Base-by-base conservation (phyloP, 2,888 invertebrate species). In the Chrysolina americana region DNA sequence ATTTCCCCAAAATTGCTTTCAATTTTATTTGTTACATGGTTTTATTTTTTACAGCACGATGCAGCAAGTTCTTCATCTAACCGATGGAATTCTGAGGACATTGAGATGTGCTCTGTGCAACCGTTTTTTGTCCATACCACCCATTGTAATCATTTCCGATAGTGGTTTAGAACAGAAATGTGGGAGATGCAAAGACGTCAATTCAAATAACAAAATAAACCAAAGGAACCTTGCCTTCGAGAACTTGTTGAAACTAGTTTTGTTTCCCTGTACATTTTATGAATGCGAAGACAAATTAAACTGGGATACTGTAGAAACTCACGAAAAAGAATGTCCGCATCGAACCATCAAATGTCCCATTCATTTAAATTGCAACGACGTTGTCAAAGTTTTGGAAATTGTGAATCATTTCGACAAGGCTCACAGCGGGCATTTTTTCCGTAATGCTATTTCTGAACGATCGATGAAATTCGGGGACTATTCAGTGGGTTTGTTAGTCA, bases 161-260 rank as follows among this genome's bases (percentile, higher is more conserved):
- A 73, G 70, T 64, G 76, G 73, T 1, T 53, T 21, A 4, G 70
- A 73, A 44, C 70, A 73, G 53, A 73, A 73, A 15, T 76, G 76
- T 50, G 73, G 76, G n/a, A 76, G 76, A 48, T 76, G 76, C 59
- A 65, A 68, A 50, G 70, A 73, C 13, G 70, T 65, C 13, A 76
- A 70, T 9, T n/a, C 17, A 0, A 50, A 50, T 17, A 19, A 19
- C 17, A 68, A 70, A 62, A 23, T 73, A 19, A 66, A 71, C 2
- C 56, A 48, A 11, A 70, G 66, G 28, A 70, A 65, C n/a, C 19
- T 63, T 15, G 68, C 68, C 44, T 76, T 70, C 62, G 76, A 73
- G 36, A 76, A 70, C 53, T 68, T 76, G 13, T 70, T 73, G n/a
- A 76, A 73, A 50, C 44, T 68, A 19, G 70, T 73, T 70, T 56